Base-by-base conservation (phyloP, 2,797 vertebrate genomes). In the Lepus townsendii region DNA sequence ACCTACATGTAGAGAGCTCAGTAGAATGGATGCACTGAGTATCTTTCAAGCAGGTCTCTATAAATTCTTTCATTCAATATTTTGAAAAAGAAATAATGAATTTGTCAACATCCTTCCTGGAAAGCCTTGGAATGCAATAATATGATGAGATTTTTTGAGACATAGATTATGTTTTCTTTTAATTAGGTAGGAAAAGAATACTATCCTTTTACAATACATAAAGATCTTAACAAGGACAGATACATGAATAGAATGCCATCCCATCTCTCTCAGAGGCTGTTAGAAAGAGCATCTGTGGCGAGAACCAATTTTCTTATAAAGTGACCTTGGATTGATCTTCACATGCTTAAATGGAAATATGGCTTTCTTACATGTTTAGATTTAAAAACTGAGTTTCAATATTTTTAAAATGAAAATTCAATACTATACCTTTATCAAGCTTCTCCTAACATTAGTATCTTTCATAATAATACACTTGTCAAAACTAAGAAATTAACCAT, bases 11-110 rank as follows among this genome's bases (percentile, higher is more conserved):
- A 35, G 32, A n/a, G 17, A 57, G 10, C 27, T 35, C 30, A 68
- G 26, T 60, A 13, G 24, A 86, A 54, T 32, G 47, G 26, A 20
- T 52, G 26, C 30, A 20, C 3, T 57, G 24, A 1, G 16, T 76
- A 62, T 57, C 42, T 47, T 69, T 75, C 52, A 42, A 85, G 24
- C 0, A 91, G 79, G 42, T 14, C 16, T 78, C 50, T 16, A 66
- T 52, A 91, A 78, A 73, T 91, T 86, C 24, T 83, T 93, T 88
- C 17, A 38, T 76, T 84, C 83, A 20, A 69, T 75, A 88, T 4
- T 88, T 83, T 80, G 16, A 73, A 89, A 71, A 80, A 91, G 2
- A 38, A 80, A 71, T 76, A 50, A 68, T 79, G 10, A 73, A 75
- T 79, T 60, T 87, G 16, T 69, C 78, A 26, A 79, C 57, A 13